Conservation (phyloP, 2,888 invertebrate genomes). For the Caenorhabditis wallacei region DNA sequence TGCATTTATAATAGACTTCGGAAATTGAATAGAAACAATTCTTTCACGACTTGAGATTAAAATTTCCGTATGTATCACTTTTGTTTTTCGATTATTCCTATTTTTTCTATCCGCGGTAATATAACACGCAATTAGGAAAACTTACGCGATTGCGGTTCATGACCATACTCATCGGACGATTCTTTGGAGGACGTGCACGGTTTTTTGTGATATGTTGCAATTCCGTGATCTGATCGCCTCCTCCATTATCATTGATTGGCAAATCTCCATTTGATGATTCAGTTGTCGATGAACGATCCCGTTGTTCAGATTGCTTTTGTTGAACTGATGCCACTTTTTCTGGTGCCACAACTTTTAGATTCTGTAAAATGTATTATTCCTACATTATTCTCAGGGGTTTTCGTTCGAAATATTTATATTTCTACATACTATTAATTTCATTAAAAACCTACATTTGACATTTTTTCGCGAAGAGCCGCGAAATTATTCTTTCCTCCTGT, state of each 20-base stretch:
- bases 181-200: slow-evolving; percentile 67
- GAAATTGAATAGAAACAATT: no score
- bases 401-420: not conserved
- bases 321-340: slow-evolving; percentile 48
- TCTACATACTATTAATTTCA: no score
- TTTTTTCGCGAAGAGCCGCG: slow-evolving; percentile 55
- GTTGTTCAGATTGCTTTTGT: slow-evolving; percentile 47
- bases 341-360: slow-evolving; percentile 61
- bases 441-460: slow-evolving; percentile 51
- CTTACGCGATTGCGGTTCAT: slow-evolving; percentile 57
- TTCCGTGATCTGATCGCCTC: slow-evolving; percentile 61
- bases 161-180: slow-evolving; percentile 72
- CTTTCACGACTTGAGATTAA: no score
- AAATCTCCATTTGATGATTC: slow-evolving; percentile 43
- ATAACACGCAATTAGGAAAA: no score
- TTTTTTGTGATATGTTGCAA: slow-evolving; percentile 68
- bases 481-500: slow-evolving; percentile 36
- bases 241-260: slow-evolving; percentile 12
- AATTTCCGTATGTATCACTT: not conserved
- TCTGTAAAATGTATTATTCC: slow-evolving; percentile 25
- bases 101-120: not conserved
- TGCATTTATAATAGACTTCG: no score
- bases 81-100: not conserved
- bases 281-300: slow-evolving; percentile 37
- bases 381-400: no score